Conservation (phyloP, 2,888 invertebrate genomes). For the Antitype chi region DNA sequence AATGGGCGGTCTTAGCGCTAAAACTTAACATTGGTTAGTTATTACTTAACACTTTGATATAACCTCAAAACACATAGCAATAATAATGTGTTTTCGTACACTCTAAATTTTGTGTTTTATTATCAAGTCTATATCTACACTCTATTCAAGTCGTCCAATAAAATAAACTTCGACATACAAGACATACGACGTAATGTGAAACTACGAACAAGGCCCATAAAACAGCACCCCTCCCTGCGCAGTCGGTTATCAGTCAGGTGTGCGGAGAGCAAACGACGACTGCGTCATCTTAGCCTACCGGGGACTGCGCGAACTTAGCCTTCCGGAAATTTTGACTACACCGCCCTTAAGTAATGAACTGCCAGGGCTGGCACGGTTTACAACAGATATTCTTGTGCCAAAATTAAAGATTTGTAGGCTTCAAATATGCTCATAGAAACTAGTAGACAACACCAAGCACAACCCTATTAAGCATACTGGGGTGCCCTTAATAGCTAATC, state of each 20-base stretch:
- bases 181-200: not conserved
- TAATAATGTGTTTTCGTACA: not conserved
- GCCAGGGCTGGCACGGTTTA: constrained; percentile 39
- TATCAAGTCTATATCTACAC: not conserved
- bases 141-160: not conserved
- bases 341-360: constrained; percentile 58
- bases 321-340: constrained; percentile 43
- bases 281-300: constrained; percentile 43
- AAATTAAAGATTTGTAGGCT: too few species aligned
- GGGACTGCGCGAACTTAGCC: constrained; percentile 43
- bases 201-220: not conserved
- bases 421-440: not conserved
- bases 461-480: not conserved
- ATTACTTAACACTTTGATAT: not conserved
- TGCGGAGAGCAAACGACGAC: constrained; percentile 28
- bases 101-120: not conserved
- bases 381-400: not conserved
- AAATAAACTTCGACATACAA: constrained; percentile 23
- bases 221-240: constrained; percentile 16
- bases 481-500: not conserved
- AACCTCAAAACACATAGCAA: not conserved
- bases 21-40: not conserved
- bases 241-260: constrained; percentile 43
- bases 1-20: not conserved
- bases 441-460: not conserved